These are phyloP conservation scores for Azemiops feae DNA, from an alignment of 2,113 vertebrate genomes.

Conservation along the genomic window DNA sequence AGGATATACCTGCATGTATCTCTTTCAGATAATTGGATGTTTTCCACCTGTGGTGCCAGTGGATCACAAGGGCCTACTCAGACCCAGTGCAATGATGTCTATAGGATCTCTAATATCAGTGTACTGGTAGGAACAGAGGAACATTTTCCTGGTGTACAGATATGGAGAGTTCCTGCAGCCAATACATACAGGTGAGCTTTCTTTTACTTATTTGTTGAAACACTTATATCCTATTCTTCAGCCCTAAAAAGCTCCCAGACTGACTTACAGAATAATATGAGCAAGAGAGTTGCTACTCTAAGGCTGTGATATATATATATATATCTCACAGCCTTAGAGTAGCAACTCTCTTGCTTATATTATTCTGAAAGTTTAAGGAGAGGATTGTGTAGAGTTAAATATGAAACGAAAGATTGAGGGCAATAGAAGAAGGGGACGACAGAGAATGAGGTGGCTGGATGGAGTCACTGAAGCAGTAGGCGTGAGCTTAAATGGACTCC, in stretches of 20 bases:
- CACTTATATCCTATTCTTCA: not conserved
- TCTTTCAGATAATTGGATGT: constrained; percentile 82
- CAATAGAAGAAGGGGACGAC: too few relatives aligned
- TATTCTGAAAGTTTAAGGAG: too few relatives aligned
- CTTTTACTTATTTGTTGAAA: not conserved
- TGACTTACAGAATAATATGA: not conserved
- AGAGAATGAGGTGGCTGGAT: too few relatives aligned
- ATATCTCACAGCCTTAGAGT: too few relatives aligned
- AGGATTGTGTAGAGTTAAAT: not conserved
- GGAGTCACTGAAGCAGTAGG: too few relatives aligned
- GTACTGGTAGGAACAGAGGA: constrained; percentile 85
- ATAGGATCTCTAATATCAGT: constrained; percentile 86
- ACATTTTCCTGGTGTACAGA: constrained; percentile 87
- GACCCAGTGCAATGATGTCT: constrained; percentile 89
- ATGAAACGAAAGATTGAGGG: too few relatives aligned
- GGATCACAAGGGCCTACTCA: constrained; percentile 91
- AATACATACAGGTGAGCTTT: constrained; percentile 85
- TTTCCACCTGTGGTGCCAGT: constrained; percentile 90
- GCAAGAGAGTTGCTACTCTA: too few relatives aligned
- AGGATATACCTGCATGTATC: not conserved
- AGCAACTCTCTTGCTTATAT: too few relatives aligned
- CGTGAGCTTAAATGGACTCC: too few relatives aligned
- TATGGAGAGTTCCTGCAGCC: constrained; percentile 90
- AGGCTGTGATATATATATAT: too few relatives aligned
- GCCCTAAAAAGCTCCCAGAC: not conserved